Evolutionary conservation across 2,113 vertebrate genomes (phyloP), one percentile per base, ranked within the genome.

Genomic region (Leucopsar rothschildi): DNA sequence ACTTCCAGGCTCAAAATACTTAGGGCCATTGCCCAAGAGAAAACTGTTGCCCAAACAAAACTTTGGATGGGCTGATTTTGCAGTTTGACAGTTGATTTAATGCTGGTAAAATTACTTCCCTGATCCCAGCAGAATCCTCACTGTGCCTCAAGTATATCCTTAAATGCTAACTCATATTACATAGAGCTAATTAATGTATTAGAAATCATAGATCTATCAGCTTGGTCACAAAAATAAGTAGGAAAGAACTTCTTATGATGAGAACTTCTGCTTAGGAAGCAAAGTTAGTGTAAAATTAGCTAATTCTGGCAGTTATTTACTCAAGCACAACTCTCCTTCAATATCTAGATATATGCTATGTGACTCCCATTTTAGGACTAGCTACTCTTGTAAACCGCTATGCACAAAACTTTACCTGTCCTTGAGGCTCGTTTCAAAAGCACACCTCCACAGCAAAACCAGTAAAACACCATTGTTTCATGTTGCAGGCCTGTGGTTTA

Each of bases 1-100:
- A n/a, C 8, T 80, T 72, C 20, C 9, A 59, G 25, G n/a, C 24
- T 71, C 23, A 68, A 66, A 71, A 68, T n/a, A 45, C 7, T 44
- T 42, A 21, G 2, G 2, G 49, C 10, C 0, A 2, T 59, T 88
- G 68, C 29, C 4, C n/a, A 53, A 8, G 7, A 59, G 16, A 37
- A 57, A 40, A 47, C 14, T 80, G n/a, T 49, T 73, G 28, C 9
- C 21, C 5, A 53, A 56, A 33, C 6, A 49, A 40, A 81, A 42
- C 7, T 77, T 84, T 10, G 5, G 35, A 55, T 2, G 47, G 21
- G 29, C 5, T 73, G 31, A 77, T 61, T 59, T 86, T 22, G 10
- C 28, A 66, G 18, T 57, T 50, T 47, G 13, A 27, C 19, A 17
- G 10, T 4, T 63, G 39, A 44, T 44, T 76, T 59, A 39, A 31